phyloP scores from a whole-genome alignment of 64 coral and sea anemone genomes.

The Dendrophyllia cribrosa region DNA sequence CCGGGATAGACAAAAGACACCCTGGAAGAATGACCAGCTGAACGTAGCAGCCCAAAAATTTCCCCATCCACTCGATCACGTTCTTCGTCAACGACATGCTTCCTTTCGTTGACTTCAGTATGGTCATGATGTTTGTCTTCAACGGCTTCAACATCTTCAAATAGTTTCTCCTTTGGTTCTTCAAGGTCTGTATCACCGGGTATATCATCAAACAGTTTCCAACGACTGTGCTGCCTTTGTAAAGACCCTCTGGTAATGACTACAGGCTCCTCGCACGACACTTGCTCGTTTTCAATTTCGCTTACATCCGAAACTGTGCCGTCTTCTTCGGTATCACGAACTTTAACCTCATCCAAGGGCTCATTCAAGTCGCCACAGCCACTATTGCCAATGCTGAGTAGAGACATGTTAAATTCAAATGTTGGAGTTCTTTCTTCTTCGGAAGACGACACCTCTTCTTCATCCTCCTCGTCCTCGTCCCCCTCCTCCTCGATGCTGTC shows the following conservation, averaged over 20 bases:
- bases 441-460: background rate
- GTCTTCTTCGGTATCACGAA: background rate
- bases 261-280: background rate
- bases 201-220: background rate
- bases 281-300: background rate
- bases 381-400: background rate
- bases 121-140: background rate
- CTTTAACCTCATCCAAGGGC: background rate
- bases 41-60: background rate
- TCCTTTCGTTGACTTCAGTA: background rate
- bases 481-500: background rate
- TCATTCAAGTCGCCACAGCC: background rate
- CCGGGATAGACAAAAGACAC: background rate
- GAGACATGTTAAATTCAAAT: constrained; percentile 11
- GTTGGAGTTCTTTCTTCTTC: background rate
- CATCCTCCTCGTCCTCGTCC: background rate
- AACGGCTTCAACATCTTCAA: background rate
- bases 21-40: background rate
- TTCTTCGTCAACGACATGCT: background rate
- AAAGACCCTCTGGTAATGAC: background rate
- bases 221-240: background rate
- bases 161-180: background rate
- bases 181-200: background rate
- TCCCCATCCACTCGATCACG: background rate
- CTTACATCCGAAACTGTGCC: background rate